phyloP scores from a whole-genome alignment of 2,888 invertebrate species.

The Myopa tessellatipennis region DNA sequence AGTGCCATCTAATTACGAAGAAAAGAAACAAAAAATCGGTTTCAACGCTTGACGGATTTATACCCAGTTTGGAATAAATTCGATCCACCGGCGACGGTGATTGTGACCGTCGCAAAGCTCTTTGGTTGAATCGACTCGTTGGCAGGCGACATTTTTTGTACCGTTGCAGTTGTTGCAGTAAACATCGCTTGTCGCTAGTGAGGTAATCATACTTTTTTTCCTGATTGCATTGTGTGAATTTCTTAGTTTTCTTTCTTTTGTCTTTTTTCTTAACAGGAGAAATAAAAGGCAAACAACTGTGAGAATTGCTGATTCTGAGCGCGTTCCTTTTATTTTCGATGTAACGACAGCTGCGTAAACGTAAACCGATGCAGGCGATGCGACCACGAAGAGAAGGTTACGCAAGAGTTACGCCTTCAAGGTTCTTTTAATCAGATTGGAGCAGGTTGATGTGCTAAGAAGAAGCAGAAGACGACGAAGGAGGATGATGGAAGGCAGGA shows the following conservation, averaged over 20 bases:
- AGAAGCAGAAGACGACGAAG: neutral
- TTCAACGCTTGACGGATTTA: slow-evolving; percentile 26
- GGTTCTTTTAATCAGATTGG: neutral
- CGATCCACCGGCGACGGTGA: neutral
- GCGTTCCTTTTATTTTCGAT: slow-evolving; percentile 32
- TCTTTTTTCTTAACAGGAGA: neutral
- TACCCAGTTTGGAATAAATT: neutral
- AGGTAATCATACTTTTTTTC: neutral
- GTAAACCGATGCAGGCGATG: neutral
- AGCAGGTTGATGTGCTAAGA: neutral
- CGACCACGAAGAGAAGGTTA: neutral
- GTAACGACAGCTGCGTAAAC: slow-evolving; percentile 1
- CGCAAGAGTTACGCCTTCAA: slow-evolving; percentile 33
- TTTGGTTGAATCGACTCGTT: neutral
- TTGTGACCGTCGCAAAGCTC: neutral
- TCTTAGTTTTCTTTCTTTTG: neutral
- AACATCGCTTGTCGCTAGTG: neutral
- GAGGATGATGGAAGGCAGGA: neutral
- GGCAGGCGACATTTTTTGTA: slow-evolving; percentile 8
- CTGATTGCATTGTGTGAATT: neutral
- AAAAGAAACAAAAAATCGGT: slow-evolving; percentile 17
- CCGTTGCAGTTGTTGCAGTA: slow-evolving; percentile 4
- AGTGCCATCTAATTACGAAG: neutral
- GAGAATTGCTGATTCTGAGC: slow-evolving; percentile 7
- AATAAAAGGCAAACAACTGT: neutral